Percentiles rank a stretch among this genome's conserved stretches.
These are phyloP conservation scores for Chydorus sphaericus DNA, from an alignment of 2,888 invertebrate genomes.

Conservation along the genomic window DNA sequence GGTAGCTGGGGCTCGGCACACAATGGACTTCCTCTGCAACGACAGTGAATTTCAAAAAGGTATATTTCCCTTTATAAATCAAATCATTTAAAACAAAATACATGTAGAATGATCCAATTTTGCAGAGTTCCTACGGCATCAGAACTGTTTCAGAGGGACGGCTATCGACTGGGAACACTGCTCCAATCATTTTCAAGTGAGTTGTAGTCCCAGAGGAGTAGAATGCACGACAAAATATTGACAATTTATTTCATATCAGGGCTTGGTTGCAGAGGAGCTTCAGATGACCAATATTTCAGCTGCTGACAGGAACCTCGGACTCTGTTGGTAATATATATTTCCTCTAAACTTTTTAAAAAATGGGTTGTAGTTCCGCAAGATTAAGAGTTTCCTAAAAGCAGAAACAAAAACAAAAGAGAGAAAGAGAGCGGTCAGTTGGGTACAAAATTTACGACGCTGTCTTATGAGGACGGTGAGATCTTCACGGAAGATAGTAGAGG, in stretches of 20 bases:
- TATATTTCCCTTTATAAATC: not conserved
- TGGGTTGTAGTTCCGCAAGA: too few relatives aligned
- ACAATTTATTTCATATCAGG: not conserved
- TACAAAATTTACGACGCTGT: too few relatives aligned
- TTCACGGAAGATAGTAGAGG: too few relatives aligned
- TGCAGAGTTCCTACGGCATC: constrained; percentile 25
- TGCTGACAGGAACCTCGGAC: constrained; percentile 20
- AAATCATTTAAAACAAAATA: not conserved
- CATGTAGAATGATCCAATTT: not conserved
- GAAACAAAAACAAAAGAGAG: too few relatives aligned
- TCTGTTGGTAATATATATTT: constrained; percentile 26
- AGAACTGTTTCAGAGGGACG: constrained; percentile 23
- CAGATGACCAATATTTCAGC: constrained; percentile 17
- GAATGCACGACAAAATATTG: not conserved
- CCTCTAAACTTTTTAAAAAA: too few relatives aligned
- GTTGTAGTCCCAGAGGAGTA: not conserved
- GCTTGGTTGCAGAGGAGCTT: constrained; percentile 23
- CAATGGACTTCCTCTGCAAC: constrained; percentile 26
- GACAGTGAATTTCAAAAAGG: constrained; percentile 18
- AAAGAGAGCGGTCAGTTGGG: too few relatives aligned
- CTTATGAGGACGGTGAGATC: too few relatives aligned
- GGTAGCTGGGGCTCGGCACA: constrained; percentile 25
- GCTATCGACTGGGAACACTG: constrained; percentile 24
- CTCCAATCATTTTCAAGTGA: constrained; percentile 21
- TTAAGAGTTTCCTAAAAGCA: too few relatives aligned